These are phyloP conservation scores for Trissolcus brochymenae DNA, from an alignment of 2,888 invertebrate genomes.

Conservation along the genomic window DNA sequence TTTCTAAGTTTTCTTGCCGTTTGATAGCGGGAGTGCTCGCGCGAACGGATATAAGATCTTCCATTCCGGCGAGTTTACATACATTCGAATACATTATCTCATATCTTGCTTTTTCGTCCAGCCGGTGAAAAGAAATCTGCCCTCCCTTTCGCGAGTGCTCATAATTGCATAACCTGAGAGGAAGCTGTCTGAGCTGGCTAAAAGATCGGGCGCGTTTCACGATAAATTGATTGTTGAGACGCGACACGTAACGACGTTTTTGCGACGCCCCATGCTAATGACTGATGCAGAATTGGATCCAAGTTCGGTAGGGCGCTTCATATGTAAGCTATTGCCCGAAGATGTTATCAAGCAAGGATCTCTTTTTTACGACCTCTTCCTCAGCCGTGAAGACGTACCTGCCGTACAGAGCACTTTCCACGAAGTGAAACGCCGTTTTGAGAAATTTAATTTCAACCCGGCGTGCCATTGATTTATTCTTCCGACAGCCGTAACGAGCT, in stretches of 20 bases:
- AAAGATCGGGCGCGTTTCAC: constrained; percentile 12
- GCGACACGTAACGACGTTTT: constrained; percentile 18
- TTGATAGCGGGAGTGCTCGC: constrained; percentile 40
- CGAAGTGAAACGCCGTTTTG: constrained; percentile 61
- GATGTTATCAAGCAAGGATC: constrained; percentile 40
- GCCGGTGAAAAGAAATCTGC: constrained; percentile 40
- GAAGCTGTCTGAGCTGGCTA: constrained; percentile 1
- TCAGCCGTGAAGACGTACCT: constrained; percentile 52
- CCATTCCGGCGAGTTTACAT: constrained; percentile 54
- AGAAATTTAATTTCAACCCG: constrained; percentile 57
- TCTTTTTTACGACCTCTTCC: constrained; percentile 55
- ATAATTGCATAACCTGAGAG: constrained; percentile 39
- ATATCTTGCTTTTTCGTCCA: constrained; percentile 33
- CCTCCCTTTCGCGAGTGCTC: constrained; percentile 11
- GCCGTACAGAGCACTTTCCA: constrained; percentile 52
- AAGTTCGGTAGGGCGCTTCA: constrained; percentile 27
- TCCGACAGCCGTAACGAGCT: constrained; percentile 73
- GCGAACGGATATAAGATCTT: constrained; percentile 52
- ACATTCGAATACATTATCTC: constrained; percentile 51
- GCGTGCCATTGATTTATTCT: constrained; percentile 71
- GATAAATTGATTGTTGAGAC: constrained; percentile 21
- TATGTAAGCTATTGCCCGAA: constrained; percentile 22
- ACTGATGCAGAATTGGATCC: constrained; percentile 23
- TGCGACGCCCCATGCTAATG: constrained; percentile 26
- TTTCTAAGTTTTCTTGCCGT: constrained; percentile 73